These are phyloP conservation scores for Eulemur rubriventer DNA, from an alignment of 2,797 vertebrate genomes.

Conservation along the genomic window DNA sequence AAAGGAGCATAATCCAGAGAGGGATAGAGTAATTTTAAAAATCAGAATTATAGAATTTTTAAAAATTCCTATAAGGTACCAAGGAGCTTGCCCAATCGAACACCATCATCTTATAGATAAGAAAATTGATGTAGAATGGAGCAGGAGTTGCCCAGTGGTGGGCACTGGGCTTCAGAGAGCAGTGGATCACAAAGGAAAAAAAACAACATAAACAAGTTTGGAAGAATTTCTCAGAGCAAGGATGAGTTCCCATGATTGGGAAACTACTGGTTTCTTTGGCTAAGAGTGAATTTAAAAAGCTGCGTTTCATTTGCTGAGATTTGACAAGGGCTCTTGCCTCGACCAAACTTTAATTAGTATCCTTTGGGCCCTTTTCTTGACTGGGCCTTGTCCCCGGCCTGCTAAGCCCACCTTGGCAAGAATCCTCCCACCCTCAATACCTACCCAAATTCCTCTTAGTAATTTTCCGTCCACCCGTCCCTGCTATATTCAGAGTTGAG, in stretches of 20 bases:
- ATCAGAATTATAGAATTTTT: neutral
- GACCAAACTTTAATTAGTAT: neutral
- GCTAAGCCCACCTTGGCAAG: neutral
- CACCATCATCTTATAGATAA: neutral
- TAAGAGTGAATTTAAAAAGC: neutral
- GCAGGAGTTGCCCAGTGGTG: neutral
- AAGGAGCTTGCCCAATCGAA: neutral
- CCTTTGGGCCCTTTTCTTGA: neutral
- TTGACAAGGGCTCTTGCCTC: neutral
- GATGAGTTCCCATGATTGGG: neutral
- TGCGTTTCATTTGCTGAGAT: neutral
- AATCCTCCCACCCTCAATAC: neutral
- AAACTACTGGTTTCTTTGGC: neutral
- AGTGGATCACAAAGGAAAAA: neutral
- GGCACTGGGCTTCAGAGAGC: neutral
- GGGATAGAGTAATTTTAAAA: neutral
- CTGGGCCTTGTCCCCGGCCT: neutral
- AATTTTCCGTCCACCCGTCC: neutral
- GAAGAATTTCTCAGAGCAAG: conserved; percentile 2
- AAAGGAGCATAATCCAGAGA: neutral
- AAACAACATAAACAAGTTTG: neutral
- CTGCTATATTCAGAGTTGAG: neutral
- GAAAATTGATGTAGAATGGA: neutral
- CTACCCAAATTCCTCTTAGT: neutral
- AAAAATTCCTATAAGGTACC: neutral